Evolutionary conservation across 1,140 invertebrate genomes (phyloP).

Genomic region (Monochamus saltuarius): DNA sequence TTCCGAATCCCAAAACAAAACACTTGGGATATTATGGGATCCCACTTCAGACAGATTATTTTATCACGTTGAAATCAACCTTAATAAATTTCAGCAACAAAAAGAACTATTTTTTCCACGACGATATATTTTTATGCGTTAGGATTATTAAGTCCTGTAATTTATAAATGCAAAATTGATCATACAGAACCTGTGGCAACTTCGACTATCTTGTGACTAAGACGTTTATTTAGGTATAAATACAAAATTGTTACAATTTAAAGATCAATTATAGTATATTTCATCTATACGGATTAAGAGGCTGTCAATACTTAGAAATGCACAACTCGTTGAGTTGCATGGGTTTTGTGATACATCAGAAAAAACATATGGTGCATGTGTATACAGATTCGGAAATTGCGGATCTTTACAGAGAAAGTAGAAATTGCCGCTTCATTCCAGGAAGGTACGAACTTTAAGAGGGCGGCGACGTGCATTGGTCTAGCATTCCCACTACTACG

Average conservation of each 20-base stretch:
- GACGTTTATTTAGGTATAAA: constrained; percentile 38
- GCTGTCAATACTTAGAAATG: constrained; percentile 21
- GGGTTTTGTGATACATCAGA: constrained; percentile 46
- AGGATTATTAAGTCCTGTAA: background rate
- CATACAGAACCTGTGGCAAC: constrained; percentile 50
- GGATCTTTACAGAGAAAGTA: too few relatives aligned
- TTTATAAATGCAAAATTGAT: constrained; percentile 44
- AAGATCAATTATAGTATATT: constrained; percentile 17
- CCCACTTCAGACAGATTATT: constrained; percentile 10
- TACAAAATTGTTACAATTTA: constrained; percentile 29
- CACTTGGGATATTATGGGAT: constrained; percentile 29
- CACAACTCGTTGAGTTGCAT: constrained; percentile 33
- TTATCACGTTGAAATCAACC: constrained; percentile 48
- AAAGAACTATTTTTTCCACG: too few relatives aligned
- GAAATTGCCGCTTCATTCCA: too few relatives aligned
- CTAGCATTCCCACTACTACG: too few relatives aligned
- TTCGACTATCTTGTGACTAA: constrained; percentile 50
- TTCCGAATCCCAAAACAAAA: constrained; percentile 29
- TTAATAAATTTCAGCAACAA: too few relatives aligned
- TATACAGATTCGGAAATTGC: too few relatives aligned
- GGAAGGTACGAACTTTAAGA: too few relatives aligned
- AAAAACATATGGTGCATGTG: constrained; percentile 39
- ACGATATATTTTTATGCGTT: too few relatives aligned
- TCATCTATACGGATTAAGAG: constrained; percentile 29
- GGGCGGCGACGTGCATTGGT: too few relatives aligned